These are phyloP conservation scores for Geophilus truncorum DNA, from an alignment of 2,888 invertebrate species.

Conservation along the genomic window DNA sequence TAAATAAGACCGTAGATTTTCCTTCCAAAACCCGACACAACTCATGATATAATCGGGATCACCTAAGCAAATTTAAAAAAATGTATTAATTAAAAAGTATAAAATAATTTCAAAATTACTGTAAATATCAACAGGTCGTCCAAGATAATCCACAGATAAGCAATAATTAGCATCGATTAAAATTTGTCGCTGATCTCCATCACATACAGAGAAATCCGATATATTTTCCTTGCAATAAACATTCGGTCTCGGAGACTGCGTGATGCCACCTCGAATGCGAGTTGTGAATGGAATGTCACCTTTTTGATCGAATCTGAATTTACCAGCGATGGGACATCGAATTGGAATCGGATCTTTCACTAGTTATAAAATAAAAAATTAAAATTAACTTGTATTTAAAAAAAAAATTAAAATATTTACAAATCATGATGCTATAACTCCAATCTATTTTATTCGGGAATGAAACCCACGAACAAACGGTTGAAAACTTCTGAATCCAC, in stretches of 20 bases:
- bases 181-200: conserved; percentile 89
- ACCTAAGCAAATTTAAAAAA: conserved; percentile 30
- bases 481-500: conserved; percentile 82
- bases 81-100: background rate
- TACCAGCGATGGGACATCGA: conserved; percentile 92
- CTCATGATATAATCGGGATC: conserved; percentile 92
- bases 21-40: conserved; percentile 97
- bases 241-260: conserved; percentile 85
- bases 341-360: conserved; percentile 86
- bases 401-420: conserved; percentile 44
- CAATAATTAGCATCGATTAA: conserved; percentile 94
- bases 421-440: conserved; percentile 77
- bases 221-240: conserved; percentile 88
- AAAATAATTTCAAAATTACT: conserved; percentile 51
- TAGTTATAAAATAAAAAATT: conserved; percentile 40
- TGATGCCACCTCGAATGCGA: conserved; percentile 91
- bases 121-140: conserved; percentile 91
- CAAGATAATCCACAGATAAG: conserved; percentile 90
- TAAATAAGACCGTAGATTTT: conserved; percentile 91
- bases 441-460: conserved; percentile 77
- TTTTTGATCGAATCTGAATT: conserved; percentile 86
- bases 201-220: conserved; percentile 93
- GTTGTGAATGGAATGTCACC: conserved; percentile 90
- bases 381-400: background rate
- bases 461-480: conserved; percentile 91